Conservation (phyloP, 1,140 invertebrate genomes). For the Hypothenemus hampei region DNA sequence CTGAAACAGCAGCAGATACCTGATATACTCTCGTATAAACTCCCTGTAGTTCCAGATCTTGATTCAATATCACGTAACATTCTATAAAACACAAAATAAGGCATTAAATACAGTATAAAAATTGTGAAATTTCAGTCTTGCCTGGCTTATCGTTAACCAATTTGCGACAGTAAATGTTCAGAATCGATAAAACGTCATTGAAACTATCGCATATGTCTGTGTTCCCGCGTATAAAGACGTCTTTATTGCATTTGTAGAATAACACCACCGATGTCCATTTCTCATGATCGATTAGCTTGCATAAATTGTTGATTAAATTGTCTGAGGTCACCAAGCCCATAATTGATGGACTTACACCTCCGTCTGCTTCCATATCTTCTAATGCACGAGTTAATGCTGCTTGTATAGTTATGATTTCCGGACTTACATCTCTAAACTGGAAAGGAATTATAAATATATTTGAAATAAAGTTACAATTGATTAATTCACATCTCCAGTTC, state of each 20-base stretch:
- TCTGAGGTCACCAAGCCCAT: constrained; percentile 42
- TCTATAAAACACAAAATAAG: constrained; percentile 33
- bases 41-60: constrained; percentile 55
- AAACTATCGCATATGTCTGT: constrained; percentile 52
- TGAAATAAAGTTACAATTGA: neutral
- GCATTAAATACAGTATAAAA: neutral
- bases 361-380: constrained; percentile 54
- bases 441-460: constrained; percentile 25
- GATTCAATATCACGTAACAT: constrained; percentile 42
- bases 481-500: constrained; percentile 46
- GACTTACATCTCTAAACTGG: constrained; percentile 54
- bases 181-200: constrained; percentile 61
- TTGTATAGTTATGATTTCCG: constrained; percentile 52
- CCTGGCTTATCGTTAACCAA: constrained; percentile 63
- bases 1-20: constrained; percentile 55
- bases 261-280: constrained; percentile 60
- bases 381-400: constrained; percentile 51
- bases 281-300: constrained; percentile 58
- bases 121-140: constrained; percentile 36
- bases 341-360: constrained; percentile 50
- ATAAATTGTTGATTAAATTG: constrained; percentile 51
- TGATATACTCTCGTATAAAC: constrained; percentile 61
- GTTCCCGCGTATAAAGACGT: constrained; percentile 58
- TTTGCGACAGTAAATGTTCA: constrained; percentile 67
- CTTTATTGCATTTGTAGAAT: constrained; percentile 57